Percentiles rank a stretch among this genome's conserved stretches.
Evolutionary conservation across 2,797 vertebrate genomes (phyloP).

Genomic region (Xenops minutus): DNA sequence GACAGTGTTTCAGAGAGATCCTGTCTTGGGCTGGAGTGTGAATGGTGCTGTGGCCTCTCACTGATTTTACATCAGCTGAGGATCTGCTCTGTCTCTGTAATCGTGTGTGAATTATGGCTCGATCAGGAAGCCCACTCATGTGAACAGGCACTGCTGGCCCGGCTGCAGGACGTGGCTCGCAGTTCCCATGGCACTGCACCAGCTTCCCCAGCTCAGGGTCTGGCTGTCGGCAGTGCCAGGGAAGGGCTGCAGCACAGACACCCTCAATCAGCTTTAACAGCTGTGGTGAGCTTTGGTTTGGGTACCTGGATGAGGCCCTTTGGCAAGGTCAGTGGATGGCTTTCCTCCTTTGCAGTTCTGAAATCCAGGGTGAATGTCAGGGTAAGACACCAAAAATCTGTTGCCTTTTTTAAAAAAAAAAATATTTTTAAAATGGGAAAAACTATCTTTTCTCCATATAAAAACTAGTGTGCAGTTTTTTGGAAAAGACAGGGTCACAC

Average conservation of each 20-base stretch:
- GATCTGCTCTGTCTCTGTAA: neutral
- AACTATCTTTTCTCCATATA: neutral
- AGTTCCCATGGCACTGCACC: rapidly evolving
- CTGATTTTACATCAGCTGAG: neutral
- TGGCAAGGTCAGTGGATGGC: neutral
- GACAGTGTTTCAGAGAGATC: neutral
- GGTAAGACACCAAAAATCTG: neutral
- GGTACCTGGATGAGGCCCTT: neutral
- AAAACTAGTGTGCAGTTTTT: neutral
- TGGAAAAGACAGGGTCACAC: neutral
- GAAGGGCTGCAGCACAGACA: neutral
- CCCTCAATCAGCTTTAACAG: neutral
- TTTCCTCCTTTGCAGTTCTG: neutral
- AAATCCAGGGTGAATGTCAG: neutral
- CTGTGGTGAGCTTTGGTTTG: rapidly evolving
- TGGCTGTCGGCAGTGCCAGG: rapidly evolving
- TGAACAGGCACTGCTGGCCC: neutral
- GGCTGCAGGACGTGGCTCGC: rapidly evolving
- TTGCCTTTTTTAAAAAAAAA: neutral
- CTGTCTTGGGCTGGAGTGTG: neutral
- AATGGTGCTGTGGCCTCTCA: neutral
- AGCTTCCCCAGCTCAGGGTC: neutral
- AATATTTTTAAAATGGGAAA: neutral
- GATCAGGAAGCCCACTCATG: neutral
- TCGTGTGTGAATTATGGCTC: rapidly evolving